These are phyloP conservation scores for Myiagra hebetior DNA, from an alignment of 2,113 vertebrate species.

Conservation along the genomic window DNA sequence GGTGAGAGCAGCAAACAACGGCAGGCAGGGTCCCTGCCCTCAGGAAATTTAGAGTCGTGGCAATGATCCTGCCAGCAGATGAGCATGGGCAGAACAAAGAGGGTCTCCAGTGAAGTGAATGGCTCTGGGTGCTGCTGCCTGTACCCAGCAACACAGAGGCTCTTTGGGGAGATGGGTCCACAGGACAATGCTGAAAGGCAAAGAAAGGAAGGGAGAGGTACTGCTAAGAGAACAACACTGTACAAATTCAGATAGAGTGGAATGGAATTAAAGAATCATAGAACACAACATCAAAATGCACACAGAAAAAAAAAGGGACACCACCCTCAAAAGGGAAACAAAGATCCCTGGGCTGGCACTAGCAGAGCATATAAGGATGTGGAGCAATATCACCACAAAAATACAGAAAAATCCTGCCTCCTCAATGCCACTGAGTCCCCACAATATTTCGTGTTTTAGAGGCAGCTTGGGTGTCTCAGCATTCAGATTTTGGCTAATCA, in stretches of 20 bases:
- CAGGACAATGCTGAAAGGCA: background rate
- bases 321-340: background rate
- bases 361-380: background rate
- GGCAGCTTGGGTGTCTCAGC: background rate
- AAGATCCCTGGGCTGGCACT: background rate
- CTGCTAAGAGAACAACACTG: background rate
- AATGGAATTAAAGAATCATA: background rate
- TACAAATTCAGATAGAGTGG: background rate
- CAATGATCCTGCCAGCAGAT: background rate
- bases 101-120: background rate
- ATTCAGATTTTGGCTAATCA: background rate
- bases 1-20: slow-evolving; percentile 25
- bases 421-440: background rate
- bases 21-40: background rate
- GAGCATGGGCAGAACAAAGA: background rate
- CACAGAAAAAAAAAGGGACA: background rate
- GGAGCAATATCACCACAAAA: background rate
- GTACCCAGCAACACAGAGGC: background rate
- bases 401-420: background rate
- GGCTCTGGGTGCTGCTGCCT: background rate
- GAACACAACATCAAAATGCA: background rate
- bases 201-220: background rate
- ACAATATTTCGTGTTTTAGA: background rate
- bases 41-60: background rate
- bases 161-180: background rate